phyloP scores from a whole-genome alignment of 2,888 invertebrate genomes.

The Dendrolimus houi region DNA sequence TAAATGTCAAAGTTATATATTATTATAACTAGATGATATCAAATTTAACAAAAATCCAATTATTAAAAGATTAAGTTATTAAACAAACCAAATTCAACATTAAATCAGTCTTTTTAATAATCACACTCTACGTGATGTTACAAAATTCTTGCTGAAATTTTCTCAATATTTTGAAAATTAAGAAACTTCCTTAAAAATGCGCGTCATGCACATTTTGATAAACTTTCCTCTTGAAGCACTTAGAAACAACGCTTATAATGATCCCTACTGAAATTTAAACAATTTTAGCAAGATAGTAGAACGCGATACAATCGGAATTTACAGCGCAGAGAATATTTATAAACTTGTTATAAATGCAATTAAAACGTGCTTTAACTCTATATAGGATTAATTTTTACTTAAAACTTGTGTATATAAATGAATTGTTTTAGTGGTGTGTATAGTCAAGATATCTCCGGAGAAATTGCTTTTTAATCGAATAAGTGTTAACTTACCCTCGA shows the following conservation, averaged over 20 bases:
- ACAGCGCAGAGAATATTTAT: constrained; percentile 2
- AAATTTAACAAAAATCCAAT: too few relatives aligned
- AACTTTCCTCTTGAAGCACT: not conserved
- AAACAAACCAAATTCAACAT: too few relatives aligned
- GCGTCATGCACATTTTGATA: too few relatives aligned
- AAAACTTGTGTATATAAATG: constrained; percentile 17
- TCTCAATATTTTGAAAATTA: too few relatives aligned
- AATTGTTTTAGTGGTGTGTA: constrained; percentile 23
- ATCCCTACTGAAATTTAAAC: not conserved
- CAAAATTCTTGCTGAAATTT: too few relatives aligned
- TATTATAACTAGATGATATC: too few relatives aligned
- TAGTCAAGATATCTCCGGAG: constrained; percentile 42
- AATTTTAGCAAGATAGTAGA: not conserved
- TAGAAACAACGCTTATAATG: not conserved
- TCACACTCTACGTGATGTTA: too few relatives aligned
- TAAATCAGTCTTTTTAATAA: too few relatives aligned
- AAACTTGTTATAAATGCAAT: not conserved
- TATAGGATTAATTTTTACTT: not conserved
- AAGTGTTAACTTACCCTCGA: constrained; percentile 66
- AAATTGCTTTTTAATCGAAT: constrained; percentile 75
- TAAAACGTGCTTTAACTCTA: constrained; percentile 5
- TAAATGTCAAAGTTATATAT: too few relatives aligned
- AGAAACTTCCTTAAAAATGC: too few relatives aligned
- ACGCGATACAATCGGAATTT: too few relatives aligned
- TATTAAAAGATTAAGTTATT: too few relatives aligned